phyloP scores from a whole-genome alignment of 1,140 invertebrate species.

The Drosophila arizonae region DNA sequence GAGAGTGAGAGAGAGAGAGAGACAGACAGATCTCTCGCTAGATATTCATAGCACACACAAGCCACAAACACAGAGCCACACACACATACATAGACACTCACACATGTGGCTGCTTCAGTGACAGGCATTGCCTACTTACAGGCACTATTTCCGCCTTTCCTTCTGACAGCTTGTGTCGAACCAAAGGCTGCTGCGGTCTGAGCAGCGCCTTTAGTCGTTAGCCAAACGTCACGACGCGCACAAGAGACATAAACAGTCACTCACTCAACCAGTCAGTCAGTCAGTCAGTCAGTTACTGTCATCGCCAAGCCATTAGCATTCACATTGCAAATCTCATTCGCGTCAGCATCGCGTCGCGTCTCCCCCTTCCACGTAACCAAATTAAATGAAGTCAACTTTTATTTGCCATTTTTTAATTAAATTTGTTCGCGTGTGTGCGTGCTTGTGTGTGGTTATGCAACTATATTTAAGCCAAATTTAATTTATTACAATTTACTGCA shows the following conservation, averaged over 20 bases:
- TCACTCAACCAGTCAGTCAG: slow-evolving; percentile 19
- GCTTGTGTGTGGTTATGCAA: slow-evolving; percentile 13
- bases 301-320: slow-evolving; percentile 25
- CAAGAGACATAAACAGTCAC: slow-evolving; percentile 20
- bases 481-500: slow-evolving; percentile 22
- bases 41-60: slow-evolving; percentile 44
- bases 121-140: slow-evolving; percentile 72
- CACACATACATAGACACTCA: background rate
- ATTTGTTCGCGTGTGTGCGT: slow-evolving; percentile 46
- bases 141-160: slow-evolving; percentile 77
- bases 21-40: slow-evolving; percentile 32
- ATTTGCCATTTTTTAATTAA: slow-evolving; percentile 74
- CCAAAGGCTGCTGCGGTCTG: slow-evolving; percentile 56
- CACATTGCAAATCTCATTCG: slow-evolving; percentile 18
- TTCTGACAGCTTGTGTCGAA: slow-evolving; percentile 63
- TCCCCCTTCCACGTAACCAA: slow-evolving; percentile 62
- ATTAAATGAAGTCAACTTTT: slow-evolving; percentile 77
- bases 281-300: slow-evolving; percentile 2
- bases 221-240: slow-evolving; percentile 59
- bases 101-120: background rate
- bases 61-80: slow-evolving; percentile 27
- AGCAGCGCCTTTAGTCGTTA: slow-evolving; percentile 64
- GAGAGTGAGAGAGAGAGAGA: background rate
- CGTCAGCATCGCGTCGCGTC: slow-evolving; percentile 14
- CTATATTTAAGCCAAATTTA: slow-evolving; percentile 56